Conservation (phyloP, 2,888 invertebrate species). For the Dryobota labecula region DNA sequence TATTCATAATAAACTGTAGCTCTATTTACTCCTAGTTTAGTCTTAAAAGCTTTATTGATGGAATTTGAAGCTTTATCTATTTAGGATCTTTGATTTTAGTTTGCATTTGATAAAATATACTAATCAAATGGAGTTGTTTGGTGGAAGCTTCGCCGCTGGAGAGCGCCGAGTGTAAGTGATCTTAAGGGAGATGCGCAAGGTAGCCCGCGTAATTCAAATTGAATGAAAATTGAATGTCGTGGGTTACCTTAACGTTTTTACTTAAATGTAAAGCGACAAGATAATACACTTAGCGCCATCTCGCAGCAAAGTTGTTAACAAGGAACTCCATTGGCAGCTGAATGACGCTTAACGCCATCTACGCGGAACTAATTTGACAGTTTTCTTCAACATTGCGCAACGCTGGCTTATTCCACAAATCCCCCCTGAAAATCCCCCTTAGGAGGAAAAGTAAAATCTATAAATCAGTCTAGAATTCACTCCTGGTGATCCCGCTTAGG, state of each 20-base stretch:
- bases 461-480: too few species aligned
- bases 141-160: neutral
- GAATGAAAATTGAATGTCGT: too few species aligned
- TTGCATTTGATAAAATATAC: conserved; percentile 10
- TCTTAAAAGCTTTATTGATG: conserved; percentile 50
- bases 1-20: conserved; percentile 33
- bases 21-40: conserved; percentile 38
- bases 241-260: too few species aligned
- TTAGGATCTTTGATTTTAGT: conserved; percentile 25
- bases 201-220: too few species aligned
- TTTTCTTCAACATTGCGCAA: too few species aligned
- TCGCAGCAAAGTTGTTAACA: neutral
- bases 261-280: neutral
- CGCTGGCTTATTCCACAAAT: too few species aligned
- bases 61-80: conserved; percentile 50
- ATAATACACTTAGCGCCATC: neutral
- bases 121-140: neutral
- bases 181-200: too few species aligned
- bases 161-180: neutral
- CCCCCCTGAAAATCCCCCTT: too few species aligned
- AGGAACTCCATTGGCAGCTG: neutral
- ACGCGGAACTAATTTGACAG: too few species aligned
- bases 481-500: too few species aligned
- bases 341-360: too few species aligned
- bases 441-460: too few species aligned